A percentile compares a stretch with the other conserved stretches of the same genome.
Conservation (phyloP, 2,797 vertebrate genomes). For the Ceryle rudis region DNA sequence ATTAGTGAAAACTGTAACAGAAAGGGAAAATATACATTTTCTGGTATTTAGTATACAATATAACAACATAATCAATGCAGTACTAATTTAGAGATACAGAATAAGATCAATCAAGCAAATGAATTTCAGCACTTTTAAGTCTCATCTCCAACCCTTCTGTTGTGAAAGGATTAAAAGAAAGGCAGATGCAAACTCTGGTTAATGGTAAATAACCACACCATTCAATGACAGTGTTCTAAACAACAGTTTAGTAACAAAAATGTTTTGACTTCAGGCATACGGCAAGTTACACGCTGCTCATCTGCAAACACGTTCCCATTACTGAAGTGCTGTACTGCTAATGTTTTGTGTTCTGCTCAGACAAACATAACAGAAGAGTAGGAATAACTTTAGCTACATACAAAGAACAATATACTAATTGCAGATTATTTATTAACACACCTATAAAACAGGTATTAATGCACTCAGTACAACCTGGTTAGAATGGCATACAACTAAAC, state of each 20-base stretch:
- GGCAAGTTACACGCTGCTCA: not conserved
- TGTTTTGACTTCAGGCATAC: not conserved
- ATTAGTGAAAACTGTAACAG: not conserved
- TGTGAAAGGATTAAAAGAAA: not conserved
- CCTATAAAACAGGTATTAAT: not conserved
- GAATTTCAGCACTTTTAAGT: not conserved
- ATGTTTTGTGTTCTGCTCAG: rapidly evolving
- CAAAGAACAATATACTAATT: not conserved
- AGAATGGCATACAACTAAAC: not conserved
- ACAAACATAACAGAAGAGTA: not conserved
- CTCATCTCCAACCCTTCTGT: not conserved
- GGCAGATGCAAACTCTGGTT: not conserved
- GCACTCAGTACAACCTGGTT: not conserved
- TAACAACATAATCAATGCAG: rapidly evolving
- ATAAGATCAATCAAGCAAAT: not conserved
- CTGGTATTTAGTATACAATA: not conserved
- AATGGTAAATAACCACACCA: not conserved
- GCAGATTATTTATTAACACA: not conserved
- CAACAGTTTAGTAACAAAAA: not conserved
- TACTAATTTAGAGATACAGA: rapidly evolving
- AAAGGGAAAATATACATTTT: not conserved
- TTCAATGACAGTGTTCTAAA: not conserved
- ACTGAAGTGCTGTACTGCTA: not conserved
- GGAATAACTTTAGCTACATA: not conserved
- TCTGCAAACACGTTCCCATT: not conserved